A percentile compares a stretch with the other conserved stretches of the same genome.
These are phyloP conservation scores for Echinometra lucunter DNA, from an alignment of 53 echinoderm and acorn worm genomes.

Conservation along the genomic window DNA sequence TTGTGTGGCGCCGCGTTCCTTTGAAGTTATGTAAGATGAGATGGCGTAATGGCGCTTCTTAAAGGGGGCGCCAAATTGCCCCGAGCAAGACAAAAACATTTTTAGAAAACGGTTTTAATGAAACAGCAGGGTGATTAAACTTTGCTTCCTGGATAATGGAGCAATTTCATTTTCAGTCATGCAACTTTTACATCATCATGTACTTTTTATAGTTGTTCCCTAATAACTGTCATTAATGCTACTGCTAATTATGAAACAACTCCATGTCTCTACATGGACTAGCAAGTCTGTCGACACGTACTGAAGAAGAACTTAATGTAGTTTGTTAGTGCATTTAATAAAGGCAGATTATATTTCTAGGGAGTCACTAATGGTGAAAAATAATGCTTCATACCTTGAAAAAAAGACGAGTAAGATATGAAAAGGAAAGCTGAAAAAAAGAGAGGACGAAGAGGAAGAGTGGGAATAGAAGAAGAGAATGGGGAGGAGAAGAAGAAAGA, in stretches of 20 bases:
- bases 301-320: no score
- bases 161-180: background rate
- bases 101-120: background rate
- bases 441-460: no score
- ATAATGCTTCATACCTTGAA: background rate
- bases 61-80: background rate
- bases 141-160: background rate
- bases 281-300: no score
- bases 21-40: constrained; percentile 19
- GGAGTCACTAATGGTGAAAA: background rate
- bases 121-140: background rate
- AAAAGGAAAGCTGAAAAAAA: background rate
- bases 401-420: background rate
- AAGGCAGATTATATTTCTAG: background rate
- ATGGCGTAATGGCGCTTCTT: background rate
- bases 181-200: background rate
- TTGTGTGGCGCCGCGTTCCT: background rate
- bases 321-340: no score
- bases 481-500: no score
- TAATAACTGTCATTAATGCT: background rate
- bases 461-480: no score
- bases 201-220: background rate
- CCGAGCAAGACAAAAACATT: background rate
- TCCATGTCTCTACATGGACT: no score
- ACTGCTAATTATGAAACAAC: background rate